These are phyloP conservation scores for Ctenomys sociabilis DNA, from an alignment of 2,113 vertebrate species.

Conservation along the genomic window DNA sequence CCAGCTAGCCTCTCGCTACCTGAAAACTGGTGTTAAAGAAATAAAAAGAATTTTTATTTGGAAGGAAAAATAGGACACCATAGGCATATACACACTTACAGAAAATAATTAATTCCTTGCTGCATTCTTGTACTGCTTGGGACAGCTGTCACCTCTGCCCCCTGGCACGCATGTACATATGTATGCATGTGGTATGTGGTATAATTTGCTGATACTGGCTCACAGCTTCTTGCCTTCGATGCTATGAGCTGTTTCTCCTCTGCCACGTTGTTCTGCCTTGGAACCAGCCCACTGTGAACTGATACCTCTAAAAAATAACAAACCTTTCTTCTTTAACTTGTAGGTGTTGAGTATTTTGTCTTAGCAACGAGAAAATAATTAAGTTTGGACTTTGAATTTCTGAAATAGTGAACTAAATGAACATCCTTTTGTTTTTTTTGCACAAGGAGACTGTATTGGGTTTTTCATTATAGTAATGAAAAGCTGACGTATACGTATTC, in stretches of 20 bases:
- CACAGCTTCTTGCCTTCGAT: neutral
- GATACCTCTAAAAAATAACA: neutral
- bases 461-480: too few species aligned
- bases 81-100: neutral
- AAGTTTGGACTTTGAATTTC: neutral
- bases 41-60: neutral
- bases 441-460: neutral
- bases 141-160: neutral
- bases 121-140: neutral
- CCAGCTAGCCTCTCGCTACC: neutral
- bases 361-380: neutral
- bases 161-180: too few species aligned
- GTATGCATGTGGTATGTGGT: neutral
- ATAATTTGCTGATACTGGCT: too few species aligned
- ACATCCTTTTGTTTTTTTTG: neutral
- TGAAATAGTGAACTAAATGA: neutral
- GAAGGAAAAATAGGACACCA: neutral
- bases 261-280: neutral
- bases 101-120: neutral
- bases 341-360: neutral
- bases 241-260: neutral
- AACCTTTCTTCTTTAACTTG: neutral
- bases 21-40: neutral
- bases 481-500: neutral
- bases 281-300: neutral